Evolutionary conservation across 2,113 vertebrate genomes (phyloP).

Genomic region (Saguinus midas): DNA sequence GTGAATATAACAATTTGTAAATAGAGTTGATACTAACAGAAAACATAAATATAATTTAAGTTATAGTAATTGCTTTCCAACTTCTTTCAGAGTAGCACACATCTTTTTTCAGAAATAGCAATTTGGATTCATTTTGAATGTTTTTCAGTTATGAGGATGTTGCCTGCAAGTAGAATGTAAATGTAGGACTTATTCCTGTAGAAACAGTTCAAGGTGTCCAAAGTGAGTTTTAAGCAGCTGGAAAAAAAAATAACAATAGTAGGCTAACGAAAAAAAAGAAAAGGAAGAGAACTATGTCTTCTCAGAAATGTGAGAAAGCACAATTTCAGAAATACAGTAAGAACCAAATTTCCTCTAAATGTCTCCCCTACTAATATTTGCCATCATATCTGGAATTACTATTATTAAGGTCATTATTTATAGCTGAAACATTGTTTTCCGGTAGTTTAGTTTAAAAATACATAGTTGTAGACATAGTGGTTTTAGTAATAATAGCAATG

Average conservation of each 20-base stretch:
- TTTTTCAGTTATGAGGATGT: background rate
- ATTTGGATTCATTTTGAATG: conserved; percentile 29
- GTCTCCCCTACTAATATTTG: background rate
- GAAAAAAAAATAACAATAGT: background rate
- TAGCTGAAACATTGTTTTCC: background rate
- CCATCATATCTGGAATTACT: background rate
- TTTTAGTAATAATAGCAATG: background rate
- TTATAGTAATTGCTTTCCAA: conserved; percentile 6
- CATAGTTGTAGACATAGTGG: background rate
- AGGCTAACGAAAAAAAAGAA: background rate
- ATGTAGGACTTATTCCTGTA: background rate
- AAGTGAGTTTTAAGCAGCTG: background rate
- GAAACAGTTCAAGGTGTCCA: background rate
- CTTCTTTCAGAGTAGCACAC: background rate
- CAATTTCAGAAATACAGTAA: background rate
- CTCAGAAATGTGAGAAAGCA: background rate
- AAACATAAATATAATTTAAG: conserved; percentile 47
- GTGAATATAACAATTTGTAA: conserved; percentile 45
- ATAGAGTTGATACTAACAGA: conserved; percentile 45
- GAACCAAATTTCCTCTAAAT: background rate
- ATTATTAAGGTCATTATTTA: background rate
- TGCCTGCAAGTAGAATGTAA: background rate
- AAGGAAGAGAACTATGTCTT: fast-evolving
- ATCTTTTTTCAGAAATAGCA: conserved; percentile 15
- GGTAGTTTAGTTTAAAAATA: background rate